phyloP scores from a whole-genome alignment of 2,113 vertebrate genomes.

The Syngnathus typhle region DNA sequence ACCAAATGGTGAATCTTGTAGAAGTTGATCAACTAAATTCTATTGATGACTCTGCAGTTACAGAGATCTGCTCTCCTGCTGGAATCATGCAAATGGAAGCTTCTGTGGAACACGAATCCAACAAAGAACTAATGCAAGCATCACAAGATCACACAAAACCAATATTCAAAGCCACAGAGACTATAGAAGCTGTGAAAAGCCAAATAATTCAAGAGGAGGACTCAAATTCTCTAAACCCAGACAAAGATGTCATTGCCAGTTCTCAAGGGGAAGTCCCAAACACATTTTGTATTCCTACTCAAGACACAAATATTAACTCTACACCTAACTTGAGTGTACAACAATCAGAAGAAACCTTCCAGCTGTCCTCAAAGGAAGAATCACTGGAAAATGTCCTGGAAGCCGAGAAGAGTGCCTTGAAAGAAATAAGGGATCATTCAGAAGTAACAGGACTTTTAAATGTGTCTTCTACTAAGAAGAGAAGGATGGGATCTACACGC shows the following conservation, averaged over 20 bases:
- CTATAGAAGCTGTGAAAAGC: background rate
- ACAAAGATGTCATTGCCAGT: background rate
- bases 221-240: background rate
- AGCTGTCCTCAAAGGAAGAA: constrained; percentile 1
- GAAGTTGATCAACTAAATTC: background rate
- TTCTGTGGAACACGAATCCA: background rate
- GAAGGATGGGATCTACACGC: constrained; percentile 57
- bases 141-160: background rate
- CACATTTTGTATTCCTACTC: background rate
- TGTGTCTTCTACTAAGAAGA: constrained; percentile 28
- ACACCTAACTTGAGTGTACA: background rate
- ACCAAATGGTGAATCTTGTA: background rate
- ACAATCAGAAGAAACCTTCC: constrained; percentile 8
- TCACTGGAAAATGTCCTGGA: background rate
- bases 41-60: background rate
- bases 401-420: background rate
- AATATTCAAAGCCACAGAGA: background rate
- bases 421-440: background rate
- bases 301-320: background rate
- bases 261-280: background rate
- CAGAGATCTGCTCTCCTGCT: background rate
- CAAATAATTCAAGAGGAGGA: constrained; percentile 2
- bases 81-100: background rate
- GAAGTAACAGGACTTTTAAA: background rate
- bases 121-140: background rate